These are phyloP conservation scores for Gobio gobio DNA, from an alignment of 2,113 vertebrate species.

Conservation along the genomic window DNA sequence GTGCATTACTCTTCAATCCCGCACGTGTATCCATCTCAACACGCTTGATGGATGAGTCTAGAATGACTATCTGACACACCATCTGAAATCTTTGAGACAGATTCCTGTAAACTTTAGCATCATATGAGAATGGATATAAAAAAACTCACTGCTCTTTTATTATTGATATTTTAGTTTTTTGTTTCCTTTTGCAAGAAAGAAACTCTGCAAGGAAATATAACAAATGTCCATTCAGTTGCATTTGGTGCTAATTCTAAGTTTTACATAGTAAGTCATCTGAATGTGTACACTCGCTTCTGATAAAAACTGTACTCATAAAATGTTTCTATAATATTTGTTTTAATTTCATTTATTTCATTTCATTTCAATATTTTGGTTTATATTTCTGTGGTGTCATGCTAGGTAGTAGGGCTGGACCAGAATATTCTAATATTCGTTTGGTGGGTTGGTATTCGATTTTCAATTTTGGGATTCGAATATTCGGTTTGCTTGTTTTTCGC, in stretches of 20 bases:
- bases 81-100: conserved; percentile 4
- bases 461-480: no score
- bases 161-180: neutral
- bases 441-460: no score
- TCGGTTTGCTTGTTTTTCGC: no score
- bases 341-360: no score
- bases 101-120: conserved; percentile 13
- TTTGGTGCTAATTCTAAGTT: neutral
- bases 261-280: neutral
- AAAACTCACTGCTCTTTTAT: neutral
- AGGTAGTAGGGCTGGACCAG: neutral
- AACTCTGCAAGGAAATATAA: neutral
- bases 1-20: conserved; percentile 48
- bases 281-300: neutral
- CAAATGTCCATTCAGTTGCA: neutral
- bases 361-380: neutral
- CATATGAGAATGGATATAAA: neutral
- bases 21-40: conserved; percentile 17
- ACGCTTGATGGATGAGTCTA: conserved; percentile 41
- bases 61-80: conserved; percentile 30
- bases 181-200: neutral
- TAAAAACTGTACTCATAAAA: neutral
- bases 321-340: neutral
- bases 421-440: no score
- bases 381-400: neutral